phyloP scores from a whole-genome alignment of 2,888 invertebrate species.

The Opisthograptis luteolata region DNA sequence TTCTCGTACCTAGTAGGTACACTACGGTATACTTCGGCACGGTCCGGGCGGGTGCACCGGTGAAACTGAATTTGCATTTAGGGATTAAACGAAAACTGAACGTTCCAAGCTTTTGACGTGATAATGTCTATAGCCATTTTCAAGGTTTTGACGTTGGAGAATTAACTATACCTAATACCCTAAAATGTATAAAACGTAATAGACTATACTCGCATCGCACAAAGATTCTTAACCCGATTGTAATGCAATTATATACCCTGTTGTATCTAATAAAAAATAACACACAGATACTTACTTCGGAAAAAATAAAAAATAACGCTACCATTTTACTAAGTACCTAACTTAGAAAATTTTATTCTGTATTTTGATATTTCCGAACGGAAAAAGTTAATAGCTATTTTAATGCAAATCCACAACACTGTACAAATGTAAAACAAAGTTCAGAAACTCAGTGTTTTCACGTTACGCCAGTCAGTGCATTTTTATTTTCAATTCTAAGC shows the following conservation, averaged over 20 bases:
- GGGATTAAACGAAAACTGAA: constrained; percentile 32
- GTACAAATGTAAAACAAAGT: constrained; percentile 20
- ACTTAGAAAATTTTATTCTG: not conserved
- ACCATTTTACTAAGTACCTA: not conserved
- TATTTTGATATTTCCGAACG: not conserved
- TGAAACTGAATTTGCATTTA: constrained; percentile 32
- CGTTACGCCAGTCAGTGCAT: not conserved
- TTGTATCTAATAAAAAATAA: too few species aligned
- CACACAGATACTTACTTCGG: too few species aligned
- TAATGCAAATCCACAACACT: constrained; percentile 6
- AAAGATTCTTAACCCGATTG: too few species aligned
- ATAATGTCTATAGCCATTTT: not conserved
- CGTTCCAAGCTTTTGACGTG: not conserved
- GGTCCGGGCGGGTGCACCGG: constrained; percentile 21
- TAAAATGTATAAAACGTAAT: too few species aligned
- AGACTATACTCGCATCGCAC: too few species aligned
- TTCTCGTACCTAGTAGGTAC: constrained; percentile 35
- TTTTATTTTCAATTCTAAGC: not conserved
- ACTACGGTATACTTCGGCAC: too few species aligned
- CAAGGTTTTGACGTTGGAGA: not conserved
- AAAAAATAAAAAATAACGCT: too few species aligned
- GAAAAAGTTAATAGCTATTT: not conserved
- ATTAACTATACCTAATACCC: too few species aligned
- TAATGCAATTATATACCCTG: too few species aligned
- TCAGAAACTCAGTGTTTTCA: constrained; percentile 3